phyloP scores from a whole-genome alignment of 1,140 invertebrate genomes.

The Ceratosolen solmsi region DNA sequence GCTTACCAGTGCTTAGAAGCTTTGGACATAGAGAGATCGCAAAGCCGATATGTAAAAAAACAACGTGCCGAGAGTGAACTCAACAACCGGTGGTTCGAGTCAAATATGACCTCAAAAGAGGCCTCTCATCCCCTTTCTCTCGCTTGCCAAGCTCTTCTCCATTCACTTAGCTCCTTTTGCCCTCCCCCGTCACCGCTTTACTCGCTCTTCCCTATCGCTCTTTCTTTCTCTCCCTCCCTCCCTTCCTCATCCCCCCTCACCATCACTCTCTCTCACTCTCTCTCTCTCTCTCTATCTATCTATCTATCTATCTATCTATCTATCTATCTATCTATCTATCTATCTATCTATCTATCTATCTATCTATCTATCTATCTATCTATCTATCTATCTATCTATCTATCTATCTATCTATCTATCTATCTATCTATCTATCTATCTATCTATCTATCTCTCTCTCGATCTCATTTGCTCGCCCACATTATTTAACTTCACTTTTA shows the following conservation, averaged over 20 bases:
- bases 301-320: too few relatives aligned
- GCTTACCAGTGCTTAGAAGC: neutral
- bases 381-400: too few relatives aligned
- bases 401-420: too few relatives aligned
- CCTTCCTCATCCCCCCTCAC: neutral
- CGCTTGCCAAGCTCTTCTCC: constrained; percentile 3
- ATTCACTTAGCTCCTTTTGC: neutral
- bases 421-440: too few relatives aligned
- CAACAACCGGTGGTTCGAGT: neutral
- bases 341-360: too few relatives aligned
- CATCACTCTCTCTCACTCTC: too few relatives aligned
- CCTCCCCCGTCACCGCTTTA: neutral
- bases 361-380: too few relatives aligned
- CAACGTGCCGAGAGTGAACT: constrained; percentile 1
- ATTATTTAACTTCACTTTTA: constrained; percentile 45
- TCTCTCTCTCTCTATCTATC: too few relatives aligned
- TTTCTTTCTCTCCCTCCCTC: neutral
- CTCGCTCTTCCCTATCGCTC: neutral
- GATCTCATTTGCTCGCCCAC: too few relatives aligned
- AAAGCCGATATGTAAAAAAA: neutral
- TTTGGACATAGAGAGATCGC: neutral
- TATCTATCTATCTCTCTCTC: too few relatives aligned
- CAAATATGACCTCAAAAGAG: constrained; percentile 33
- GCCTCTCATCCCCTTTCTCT: neutral
- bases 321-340: too few relatives aligned